These are phyloP conservation scores for Carcinoscorpius rotundicauda DNA, from an alignment of 1,140 invertebrate species.

Conservation along the genomic window DNA sequence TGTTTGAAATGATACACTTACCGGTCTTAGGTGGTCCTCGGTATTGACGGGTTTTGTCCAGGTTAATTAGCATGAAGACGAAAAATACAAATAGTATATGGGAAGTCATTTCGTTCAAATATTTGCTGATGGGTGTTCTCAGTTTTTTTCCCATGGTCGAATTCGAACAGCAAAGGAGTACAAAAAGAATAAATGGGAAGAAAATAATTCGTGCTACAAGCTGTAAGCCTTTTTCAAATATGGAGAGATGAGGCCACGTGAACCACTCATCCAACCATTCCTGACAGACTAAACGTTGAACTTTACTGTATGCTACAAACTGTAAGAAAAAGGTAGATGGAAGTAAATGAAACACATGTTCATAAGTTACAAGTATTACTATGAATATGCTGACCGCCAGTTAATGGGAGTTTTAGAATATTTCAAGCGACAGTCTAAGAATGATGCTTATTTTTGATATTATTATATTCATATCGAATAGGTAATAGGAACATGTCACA, in stretches of 20 bases:
- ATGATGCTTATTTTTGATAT: too few relatives aligned
- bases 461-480: too few relatives aligned
- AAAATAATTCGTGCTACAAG: constrained; percentile 1
- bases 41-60: constrained; percentile 26
- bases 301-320: constrained; percentile 59
- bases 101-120: constrained; percentile 42
- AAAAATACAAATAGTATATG: constrained; percentile 45
- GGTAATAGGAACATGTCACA: too few relatives aligned
- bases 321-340: constrained; percentile 23
- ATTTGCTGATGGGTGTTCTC: constrained; percentile 9
- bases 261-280: constrained; percentile 44
- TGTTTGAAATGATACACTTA: background rate
- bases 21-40: constrained; percentile 41
- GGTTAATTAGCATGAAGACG: constrained; percentile 44
- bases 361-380: too few relatives aligned
- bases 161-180: constrained; percentile 33
- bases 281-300: constrained; percentile 47
- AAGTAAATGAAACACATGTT: too few relatives aligned
- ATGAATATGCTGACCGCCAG: too few relatives aligned
- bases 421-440: too few relatives aligned
- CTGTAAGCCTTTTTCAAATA: constrained; percentile 36
- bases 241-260: constrained; percentile 39
- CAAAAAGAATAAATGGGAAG: constrained; percentile 9
- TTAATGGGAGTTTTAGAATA: too few relatives aligned
- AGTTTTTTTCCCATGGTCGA: constrained; percentile 43